Evolutionary conservation across 2,797 vertebrate genomes (phyloP).

Genomic region (Pygocentrus nattereri): DNA sequence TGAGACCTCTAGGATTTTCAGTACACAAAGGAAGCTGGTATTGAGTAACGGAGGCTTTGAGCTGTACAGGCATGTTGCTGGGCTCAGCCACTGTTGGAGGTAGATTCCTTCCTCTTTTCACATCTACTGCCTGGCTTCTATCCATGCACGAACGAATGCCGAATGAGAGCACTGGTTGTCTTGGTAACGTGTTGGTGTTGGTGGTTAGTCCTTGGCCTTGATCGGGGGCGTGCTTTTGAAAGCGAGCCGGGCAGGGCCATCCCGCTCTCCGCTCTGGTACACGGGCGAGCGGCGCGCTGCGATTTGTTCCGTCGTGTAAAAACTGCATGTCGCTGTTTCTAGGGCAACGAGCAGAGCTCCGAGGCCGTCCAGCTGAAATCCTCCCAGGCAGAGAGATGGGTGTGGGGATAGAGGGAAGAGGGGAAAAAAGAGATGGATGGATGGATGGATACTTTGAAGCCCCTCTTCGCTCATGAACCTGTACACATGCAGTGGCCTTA

Average conservation of each 20-base stretch:
- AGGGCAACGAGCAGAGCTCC: conserved; percentile 90
- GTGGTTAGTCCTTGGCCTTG: conserved; percentile 52
- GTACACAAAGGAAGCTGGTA: conserved; percentile 8
- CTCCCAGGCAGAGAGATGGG: conserved; percentile 81
- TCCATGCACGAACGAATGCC: conserved; percentile 29
- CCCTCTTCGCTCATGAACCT: conserved; percentile 15
- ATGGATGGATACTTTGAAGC: conserved; percentile 29
- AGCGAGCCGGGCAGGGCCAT: conserved; percentile 44
- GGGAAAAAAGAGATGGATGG: conserved; percentile 12
- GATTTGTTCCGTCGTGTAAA: conserved; percentile 59
- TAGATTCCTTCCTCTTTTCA: conserved; percentile 45
- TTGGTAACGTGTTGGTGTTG: conserved; percentile 46
- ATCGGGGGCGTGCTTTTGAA: conserved; percentile 52
- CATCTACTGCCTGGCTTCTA: conserved; percentile 23
- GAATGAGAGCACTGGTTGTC: conserved; percentile 52
- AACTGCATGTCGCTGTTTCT: conserved; percentile 67
- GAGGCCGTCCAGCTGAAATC: conserved; percentile 96
- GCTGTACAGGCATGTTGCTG: conserved; percentile 43
- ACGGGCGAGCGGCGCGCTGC: conserved; percentile 34
- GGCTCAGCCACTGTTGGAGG: conserved; percentile 34
- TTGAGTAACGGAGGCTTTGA: conserved; percentile 41
- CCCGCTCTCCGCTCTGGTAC: conserved; percentile 45
- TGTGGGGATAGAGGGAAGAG: conserved; percentile 77
- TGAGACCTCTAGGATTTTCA: conserved; percentile 28
- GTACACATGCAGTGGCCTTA: conserved; percentile 41